Conservation (phyloP, 2,113 vertebrate genomes). For the Zapus hudsonius region DNA sequence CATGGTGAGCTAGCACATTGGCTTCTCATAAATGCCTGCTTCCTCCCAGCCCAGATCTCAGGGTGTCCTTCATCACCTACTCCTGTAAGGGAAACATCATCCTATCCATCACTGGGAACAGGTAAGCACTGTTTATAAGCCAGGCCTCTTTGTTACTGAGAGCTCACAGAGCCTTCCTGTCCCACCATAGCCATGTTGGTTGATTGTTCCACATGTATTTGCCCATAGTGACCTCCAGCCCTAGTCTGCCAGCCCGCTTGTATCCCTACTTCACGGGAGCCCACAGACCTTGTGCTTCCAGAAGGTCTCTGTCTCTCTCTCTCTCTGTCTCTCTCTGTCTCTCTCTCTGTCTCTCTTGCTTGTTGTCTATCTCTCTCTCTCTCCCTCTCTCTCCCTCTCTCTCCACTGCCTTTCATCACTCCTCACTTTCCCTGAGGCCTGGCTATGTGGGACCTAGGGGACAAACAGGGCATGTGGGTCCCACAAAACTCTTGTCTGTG, state of each 20-base stretch:
- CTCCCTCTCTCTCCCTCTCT: neutral
- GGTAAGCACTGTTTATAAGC: slow-evolving; percentile 77
- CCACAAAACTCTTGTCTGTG: neutral
- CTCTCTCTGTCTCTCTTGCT: neutral
- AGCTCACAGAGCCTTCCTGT: neutral
- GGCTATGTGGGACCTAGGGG: neutral
- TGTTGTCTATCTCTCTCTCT: no score
- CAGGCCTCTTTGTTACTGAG: neutral
- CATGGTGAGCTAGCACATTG: neutral
- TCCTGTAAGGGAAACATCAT: slow-evolving; percentile 89
- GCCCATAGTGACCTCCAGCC: neutral
- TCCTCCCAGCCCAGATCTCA: slow-evolving; percentile 89
- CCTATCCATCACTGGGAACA: slow-evolving; percentile 92
- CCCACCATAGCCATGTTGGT: neutral
- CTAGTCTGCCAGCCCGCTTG: no score
- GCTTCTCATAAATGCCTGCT: neutral
- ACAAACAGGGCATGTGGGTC: no score
- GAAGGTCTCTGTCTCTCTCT: neutral
- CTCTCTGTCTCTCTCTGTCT: fast-evolving
- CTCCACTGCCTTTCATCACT: neutral
- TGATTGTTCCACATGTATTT: neutral
- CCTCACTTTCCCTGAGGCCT: neutral
- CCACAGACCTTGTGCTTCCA: neutral
- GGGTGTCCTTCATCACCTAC: slow-evolving; percentile 95
- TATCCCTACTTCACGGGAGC: no score